Evolutionary conservation across 2,888 invertebrate species (phyloP).

Genomic region (Ophion ellenae): DNA sequence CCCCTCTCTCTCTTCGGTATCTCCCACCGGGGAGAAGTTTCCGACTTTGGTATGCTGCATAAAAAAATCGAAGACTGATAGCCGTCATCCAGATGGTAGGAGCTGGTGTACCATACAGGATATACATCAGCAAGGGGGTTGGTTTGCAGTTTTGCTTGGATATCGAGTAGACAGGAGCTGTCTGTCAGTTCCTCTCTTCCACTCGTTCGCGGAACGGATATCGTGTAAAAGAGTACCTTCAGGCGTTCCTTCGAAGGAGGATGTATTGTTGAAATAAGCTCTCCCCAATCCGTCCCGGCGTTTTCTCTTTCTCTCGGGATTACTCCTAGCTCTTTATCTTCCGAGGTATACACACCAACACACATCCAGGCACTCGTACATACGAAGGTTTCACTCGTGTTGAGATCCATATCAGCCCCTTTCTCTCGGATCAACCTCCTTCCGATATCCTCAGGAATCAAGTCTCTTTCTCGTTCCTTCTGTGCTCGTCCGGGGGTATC

Average conservation of each 20-base stretch:
- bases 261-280: slow-evolving; percentile 80
- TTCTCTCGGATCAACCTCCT: slow-evolving; percentile 54
- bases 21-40: background rate
- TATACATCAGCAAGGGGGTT: slow-evolving; percentile 46
- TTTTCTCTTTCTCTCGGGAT: slow-evolving; percentile 57
- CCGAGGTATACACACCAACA: background rate
- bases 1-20: background rate
- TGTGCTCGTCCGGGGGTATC: slow-evolving; percentile 10
- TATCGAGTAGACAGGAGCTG: slow-evolving; percentile 79
- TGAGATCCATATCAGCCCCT: slow-evolving; percentile 48
- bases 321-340: slow-evolving; percentile 52
- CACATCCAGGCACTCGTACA: background rate
- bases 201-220: slow-evolving; percentile 53
- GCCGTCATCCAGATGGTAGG: slow-evolving; percentile 51
- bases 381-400: slow-evolving; percentile 21
- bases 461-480: slow-evolving; percentile 31
- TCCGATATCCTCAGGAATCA: slow-evolving; percentile 55
- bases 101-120: slow-evolving; percentile 50
- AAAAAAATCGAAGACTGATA: slow-evolving; percentile 59
- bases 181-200: slow-evolving; percentile 69
- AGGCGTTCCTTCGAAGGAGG: slow-evolving; percentile 71
- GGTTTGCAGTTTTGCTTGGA: slow-evolving; percentile 73
- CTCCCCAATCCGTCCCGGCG: slow-evolving; percentile 64
- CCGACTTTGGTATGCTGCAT: background rate
- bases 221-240: slow-evolving; percentile 61